Base-by-base conservation (phyloP, 2,113 vertebrate genomes). In the Mionectes macconnelli region DNA sequence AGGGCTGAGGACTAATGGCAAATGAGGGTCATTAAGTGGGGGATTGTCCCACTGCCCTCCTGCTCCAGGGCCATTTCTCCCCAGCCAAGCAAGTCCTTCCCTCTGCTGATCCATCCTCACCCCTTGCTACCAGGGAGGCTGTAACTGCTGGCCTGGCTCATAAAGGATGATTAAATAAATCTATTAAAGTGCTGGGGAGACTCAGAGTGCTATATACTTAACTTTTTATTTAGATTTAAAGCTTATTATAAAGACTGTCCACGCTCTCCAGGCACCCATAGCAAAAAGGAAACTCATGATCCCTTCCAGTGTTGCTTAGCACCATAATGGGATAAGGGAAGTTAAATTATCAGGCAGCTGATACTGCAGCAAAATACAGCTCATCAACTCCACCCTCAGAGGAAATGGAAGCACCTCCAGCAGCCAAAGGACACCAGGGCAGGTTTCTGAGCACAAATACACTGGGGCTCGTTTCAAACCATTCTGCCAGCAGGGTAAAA, bases 211-310 rank as follows among this genome's bases (percentile, higher is more conserved):
- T 15, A 84, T 67, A 88, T 45, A 80, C 90, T 84, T 88, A 85
- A 95, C 90, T 90, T 94, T 93, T 93, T 94, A 94, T 94, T 94
- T 93, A 91, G 92, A 95, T 96, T 94, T 94, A 95, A 90, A 86
- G 83, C 85, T 44, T 78, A 80, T 88, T 90, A 85, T 67, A 63
- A 93, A 85, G 85, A 31, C 79, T 23, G 35, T 60, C 52, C 85
- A 13, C 19, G 73, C 92, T 96, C 94, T 94, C 95, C 92, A 95
- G 93, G 55, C 87, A 88, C 67, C 68, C 79, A 80, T 87, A 91
- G 11, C 4, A 21, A 80, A 93, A 93, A 80, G 85, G 68, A 95
- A 96, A 87, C 75, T 89, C 66, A 23, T 40, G 80, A 80, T 59
- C 82, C n/a, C 0, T 83, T 90, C 15, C 59, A 88, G 89, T 44